Percentiles rank a stretch among this genome's conserved stretches.
phyloP scores from a whole-genome alignment of 1,140 invertebrate genomes.

The Chlorops oryzae region DNA sequence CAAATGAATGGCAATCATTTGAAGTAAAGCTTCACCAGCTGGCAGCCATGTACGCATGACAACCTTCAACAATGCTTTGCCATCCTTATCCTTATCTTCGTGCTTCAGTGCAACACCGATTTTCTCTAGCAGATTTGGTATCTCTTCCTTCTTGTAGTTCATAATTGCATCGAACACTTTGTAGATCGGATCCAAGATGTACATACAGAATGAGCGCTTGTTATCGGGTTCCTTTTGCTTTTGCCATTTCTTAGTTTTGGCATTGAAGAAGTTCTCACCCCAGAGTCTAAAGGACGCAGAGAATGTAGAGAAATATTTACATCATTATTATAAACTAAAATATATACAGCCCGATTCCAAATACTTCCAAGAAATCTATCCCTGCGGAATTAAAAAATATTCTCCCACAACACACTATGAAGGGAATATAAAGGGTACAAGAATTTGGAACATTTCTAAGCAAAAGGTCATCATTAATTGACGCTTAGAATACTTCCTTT shows the following conservation, averaged over 20 bases:
- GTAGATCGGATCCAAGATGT: conserved; percentile 98
- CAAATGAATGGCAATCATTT: conserved; percentile 99
- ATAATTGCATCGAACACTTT: conserved; percentile 97
- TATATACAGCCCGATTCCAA: neutral
- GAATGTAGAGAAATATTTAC: neutral
- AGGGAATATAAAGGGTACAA: no score
- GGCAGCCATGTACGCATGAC: conserved; percentile 99
- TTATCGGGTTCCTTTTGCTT: conserved; percentile 84
- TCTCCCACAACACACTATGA: no score
- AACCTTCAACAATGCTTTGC: conserved; percentile 85
- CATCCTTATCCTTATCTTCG: conserved; percentile 95
- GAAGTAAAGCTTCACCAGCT: conserved; percentile 97
- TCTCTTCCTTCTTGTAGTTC: conserved; percentile 97
- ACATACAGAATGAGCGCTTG: conserved; percentile 97
- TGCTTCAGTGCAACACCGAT: conserved; percentile 85
- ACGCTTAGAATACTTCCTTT: no score
- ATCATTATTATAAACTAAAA: neutral
- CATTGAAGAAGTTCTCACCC: conserved; percentile 99
- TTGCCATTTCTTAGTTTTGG: conserved; percentile 96
- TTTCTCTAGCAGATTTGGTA: conserved; percentile 77
- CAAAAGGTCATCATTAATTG: no score
- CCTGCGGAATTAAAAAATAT: no score
- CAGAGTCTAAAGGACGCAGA: conserved; percentile 55
- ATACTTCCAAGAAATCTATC: no score
- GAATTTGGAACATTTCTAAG: no score